Evolutionary conservation across 2,113 vertebrate genomes (phyloP).

Genomic region (Phrynosoma platyrhinos): DNA sequence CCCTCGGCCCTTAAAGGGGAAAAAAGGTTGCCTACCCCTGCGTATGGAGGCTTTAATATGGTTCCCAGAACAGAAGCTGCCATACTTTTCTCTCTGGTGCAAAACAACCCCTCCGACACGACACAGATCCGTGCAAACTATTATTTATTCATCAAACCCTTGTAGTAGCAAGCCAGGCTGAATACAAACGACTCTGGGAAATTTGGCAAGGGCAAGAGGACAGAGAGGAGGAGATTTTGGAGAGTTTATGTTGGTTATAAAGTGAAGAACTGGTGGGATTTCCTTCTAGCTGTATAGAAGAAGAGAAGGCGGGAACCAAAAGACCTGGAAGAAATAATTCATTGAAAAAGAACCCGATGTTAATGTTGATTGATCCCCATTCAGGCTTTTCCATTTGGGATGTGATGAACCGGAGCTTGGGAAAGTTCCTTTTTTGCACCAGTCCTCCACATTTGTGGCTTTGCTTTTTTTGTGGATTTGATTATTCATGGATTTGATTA

Average conservation of each 20-base stretch:
- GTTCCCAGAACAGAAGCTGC: background rate
- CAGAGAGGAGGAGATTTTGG: background rate
- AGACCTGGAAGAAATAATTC: too few species aligned
- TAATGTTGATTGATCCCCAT: too few species aligned
- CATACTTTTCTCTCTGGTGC: background rate
- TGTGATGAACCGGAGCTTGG: too few species aligned
- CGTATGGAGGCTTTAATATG: background rate
- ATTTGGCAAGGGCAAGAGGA: background rate
- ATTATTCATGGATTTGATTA: too few species aligned
- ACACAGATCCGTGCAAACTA: background rate
- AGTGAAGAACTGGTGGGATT: background rate
- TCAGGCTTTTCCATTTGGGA: too few species aligned
- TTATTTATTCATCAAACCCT: slow-evolving; percentile 15
- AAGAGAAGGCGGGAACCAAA: too few species aligned
- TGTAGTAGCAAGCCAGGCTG: background rate
- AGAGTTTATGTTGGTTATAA: slow-evolving; percentile 14
- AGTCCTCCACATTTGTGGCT: too few species aligned
- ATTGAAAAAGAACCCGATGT: too few species aligned
- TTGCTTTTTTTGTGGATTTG: too few species aligned
- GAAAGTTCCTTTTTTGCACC: too few species aligned
- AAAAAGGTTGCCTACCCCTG: too few species aligned
- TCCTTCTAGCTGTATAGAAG: background rate
- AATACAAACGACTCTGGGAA: slow-evolving; percentile 1
- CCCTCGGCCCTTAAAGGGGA: too few species aligned
- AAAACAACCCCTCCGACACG: background rate